Conservation (phyloP, 2,797 vertebrate species). For the Emys orbicularis region DNA sequence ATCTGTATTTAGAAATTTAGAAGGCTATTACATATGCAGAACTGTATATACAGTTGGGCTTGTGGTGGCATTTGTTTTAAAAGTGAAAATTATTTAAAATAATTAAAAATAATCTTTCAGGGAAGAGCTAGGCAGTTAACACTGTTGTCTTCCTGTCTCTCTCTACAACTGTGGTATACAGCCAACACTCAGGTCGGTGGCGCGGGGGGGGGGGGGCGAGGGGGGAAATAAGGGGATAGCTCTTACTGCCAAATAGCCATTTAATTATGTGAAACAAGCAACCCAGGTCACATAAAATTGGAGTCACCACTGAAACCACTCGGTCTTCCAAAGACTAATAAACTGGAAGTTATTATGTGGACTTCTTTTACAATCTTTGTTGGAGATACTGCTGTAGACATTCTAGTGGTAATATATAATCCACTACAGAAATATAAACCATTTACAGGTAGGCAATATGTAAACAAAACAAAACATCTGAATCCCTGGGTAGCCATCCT, state of each 20-base stretch:
- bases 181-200: background rate
- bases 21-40: constrained; percentile 4
- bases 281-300: constrained; percentile 58
- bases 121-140: background rate
- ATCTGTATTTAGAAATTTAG: constrained; percentile 67
- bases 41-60: constrained; percentile 19
- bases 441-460: background rate
- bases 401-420: constrained; percentile 56
- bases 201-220: background rate
- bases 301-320: constrained; percentile 72
- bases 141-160: background rate
- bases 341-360: constrained; percentile 46
- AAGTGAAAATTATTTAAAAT: background rate
- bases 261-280: constrained; percentile 35
- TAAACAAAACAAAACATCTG: constrained; percentile 33
- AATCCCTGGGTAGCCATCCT: background rate
- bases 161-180: background rate
- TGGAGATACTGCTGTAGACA: constrained; percentile 38
- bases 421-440: constrained; percentile 1
- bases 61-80: constrained; percentile 42
- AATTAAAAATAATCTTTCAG: constrained; percentile 9
- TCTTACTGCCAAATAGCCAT: constrained; percentile 27
- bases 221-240: background rate
- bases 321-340: constrained; percentile 47
- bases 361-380: constrained; percentile 51